Conservation (phyloP, 2,113 vertebrate species). For the Dasyornis broadbenti region DNA sequence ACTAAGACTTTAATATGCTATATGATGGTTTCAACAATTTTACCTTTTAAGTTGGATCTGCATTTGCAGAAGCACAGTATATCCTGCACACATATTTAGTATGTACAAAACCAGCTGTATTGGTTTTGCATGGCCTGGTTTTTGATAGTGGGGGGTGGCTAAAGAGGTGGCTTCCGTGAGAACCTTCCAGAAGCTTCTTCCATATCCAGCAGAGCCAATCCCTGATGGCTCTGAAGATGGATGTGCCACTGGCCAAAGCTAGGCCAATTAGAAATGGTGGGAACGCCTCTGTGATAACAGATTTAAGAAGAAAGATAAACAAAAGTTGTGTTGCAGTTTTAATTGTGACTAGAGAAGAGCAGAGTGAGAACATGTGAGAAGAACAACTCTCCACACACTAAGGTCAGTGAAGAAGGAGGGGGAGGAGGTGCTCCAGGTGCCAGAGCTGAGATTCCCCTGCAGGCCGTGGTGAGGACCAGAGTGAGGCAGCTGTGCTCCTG, state of each 20-base stretch:
- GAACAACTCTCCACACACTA: neutral
- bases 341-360: neutral
- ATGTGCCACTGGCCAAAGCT: neutral
- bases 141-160: neutral
- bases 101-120: neutral
- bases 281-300: neutral
- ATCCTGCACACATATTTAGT: neutral
- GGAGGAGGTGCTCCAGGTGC: neutral
- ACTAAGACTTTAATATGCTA: neutral
- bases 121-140: neutral
- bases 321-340: neutral
- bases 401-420: neutral
- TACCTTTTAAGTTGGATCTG: neutral
- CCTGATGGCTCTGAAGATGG: neutral
- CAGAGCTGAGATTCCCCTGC: neutral
- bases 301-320: neutral
- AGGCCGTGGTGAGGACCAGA: neutral
- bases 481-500: neutral
- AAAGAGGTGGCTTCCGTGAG: neutral
- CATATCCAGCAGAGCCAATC: neutral
- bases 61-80: neutral
- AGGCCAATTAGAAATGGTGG: rapidly evolving
- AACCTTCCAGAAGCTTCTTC: neutral
- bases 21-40: neutral
- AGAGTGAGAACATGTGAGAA: neutral